A percentile compares a stretch with the other conserved stretches of the same genome.
Evolutionary conservation across 2,113 vertebrate species (phyloP).

Genomic region (Meleagris gallopavo): DNA sequence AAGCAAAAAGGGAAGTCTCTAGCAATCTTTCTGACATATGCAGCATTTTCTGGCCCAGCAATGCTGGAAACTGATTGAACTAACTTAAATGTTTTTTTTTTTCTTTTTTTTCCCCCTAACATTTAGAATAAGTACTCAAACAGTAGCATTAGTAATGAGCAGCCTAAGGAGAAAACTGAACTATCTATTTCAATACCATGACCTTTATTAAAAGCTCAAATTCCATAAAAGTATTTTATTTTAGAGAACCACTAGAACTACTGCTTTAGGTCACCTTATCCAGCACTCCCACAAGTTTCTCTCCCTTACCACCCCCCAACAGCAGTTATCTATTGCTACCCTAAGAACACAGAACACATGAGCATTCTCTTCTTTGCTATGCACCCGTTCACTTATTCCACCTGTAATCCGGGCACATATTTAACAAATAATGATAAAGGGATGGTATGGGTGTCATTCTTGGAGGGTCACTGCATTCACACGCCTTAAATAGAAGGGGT

Average conservation of each 20-base stretch:
- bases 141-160: neutral
- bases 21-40: neutral
- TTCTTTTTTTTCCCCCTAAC: neutral
- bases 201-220: neutral
- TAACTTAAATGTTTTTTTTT: neutral
- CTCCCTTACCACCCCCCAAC: fast-evolving
- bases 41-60: neutral
- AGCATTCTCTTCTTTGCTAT: neutral
- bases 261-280: neutral
- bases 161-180: neutral
- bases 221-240: neutral
- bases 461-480: neutral
- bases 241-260: neutral
- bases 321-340: neutral
- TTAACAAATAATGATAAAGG: neutral
- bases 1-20: neutral
- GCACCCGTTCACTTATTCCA: neutral
- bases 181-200: neutral
- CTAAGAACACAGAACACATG: neutral
- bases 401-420: fast-evolving
- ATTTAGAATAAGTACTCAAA: neutral
- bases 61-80: neutral
- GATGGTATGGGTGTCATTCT: neutral
- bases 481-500: neutral
- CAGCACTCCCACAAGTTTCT: neutral